Conservation (phyloP, 2,888 invertebrate species). For the Leistus spinibarbis region DNA sequence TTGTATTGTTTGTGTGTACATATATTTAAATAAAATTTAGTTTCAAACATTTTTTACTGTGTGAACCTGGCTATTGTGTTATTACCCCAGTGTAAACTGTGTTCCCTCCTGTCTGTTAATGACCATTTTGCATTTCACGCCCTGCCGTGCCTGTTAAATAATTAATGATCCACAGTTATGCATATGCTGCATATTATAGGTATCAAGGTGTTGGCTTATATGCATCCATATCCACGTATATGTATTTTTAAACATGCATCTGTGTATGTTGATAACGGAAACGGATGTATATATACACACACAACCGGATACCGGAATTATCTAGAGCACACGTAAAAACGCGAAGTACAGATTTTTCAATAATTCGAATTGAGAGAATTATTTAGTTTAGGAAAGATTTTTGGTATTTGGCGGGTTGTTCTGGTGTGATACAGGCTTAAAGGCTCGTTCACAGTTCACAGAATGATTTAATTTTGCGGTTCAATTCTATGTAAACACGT, state of each 20-base stretch:
- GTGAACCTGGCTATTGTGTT: too few species aligned
- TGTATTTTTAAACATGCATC: background rate
- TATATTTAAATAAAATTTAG: too few species aligned
- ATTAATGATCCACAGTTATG: background rate
- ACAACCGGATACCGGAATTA: background rate
- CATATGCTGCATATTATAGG: background rate
- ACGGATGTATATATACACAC: background rate
- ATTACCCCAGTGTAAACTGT: too few species aligned
- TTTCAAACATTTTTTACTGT: too few species aligned
- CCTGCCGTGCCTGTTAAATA: conserved; percentile 4
- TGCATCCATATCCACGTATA: background rate
- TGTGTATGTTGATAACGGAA: background rate
- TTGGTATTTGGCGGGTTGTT: background rate
- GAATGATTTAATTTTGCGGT: background rate
- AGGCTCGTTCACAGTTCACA: background rate
- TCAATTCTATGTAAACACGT: background rate
- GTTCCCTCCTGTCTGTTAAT: background rate
- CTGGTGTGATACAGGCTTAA: background rate
- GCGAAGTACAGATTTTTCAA: background rate
- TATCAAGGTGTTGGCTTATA: background rate
- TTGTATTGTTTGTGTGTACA: background rate
- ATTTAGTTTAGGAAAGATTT: background rate
- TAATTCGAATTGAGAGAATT: background rate
- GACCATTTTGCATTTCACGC: conserved; percentile 3
- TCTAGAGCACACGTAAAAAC: background rate